Conservation (phyloP, 2,113 vertebrate species). For the Glaucidium brasilianum region DNA sequence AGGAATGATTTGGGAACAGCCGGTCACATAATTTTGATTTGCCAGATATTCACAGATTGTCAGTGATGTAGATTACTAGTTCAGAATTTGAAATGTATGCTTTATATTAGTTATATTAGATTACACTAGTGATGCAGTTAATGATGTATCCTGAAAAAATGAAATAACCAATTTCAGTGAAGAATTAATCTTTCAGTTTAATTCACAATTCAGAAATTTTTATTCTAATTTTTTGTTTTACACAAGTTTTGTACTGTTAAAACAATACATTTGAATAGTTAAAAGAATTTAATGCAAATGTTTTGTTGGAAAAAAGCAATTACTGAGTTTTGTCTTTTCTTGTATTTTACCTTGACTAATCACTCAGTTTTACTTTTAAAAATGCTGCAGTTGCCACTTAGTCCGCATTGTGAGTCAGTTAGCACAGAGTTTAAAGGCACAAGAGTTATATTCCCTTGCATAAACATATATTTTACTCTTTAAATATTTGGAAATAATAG, state of each 20-base stretch:
- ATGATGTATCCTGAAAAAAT: neutral
- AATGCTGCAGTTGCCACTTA: neutral
- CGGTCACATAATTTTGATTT: neutral
- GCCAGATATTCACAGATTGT: neutral
- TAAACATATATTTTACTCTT: neutral
- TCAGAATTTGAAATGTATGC: neutral
- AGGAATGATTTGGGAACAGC: neutral
- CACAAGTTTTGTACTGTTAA: neutral
- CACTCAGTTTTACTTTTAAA: neutral
- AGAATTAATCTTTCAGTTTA: neutral
- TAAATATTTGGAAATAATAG: neutral
- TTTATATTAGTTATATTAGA: neutral
- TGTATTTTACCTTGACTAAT: neutral
- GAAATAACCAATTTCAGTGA: neutral
- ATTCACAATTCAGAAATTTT: neutral
- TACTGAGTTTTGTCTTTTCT: neutral
- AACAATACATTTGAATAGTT: neutral
- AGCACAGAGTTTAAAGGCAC: neutral
- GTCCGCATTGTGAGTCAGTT: neutral
- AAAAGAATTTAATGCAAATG: neutral
- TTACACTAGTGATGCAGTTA: neutral
- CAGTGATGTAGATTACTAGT: neutral
- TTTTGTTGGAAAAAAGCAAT: neutral
- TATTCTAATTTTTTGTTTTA: neutral
- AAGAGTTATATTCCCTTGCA: neutral